Base-by-base conservation (phyloP, 2,113 vertebrate species). In the Coturnix japonica region DNA sequence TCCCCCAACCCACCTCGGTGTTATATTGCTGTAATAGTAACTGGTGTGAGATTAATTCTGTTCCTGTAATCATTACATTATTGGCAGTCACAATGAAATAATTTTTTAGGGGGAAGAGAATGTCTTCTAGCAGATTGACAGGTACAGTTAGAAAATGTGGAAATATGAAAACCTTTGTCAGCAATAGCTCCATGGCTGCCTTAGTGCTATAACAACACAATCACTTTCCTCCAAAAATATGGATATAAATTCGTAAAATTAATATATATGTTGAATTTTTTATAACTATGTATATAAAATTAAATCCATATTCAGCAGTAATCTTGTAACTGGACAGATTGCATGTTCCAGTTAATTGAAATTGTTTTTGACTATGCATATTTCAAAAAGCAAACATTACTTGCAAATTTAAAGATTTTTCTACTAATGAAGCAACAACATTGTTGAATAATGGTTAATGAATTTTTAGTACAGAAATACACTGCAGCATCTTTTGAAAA, bases 341-440 rank as follows among this genome's bases (percentile, higher is more conserved):
- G 53, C 25, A 17, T 39, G 64, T 93, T 96, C 93, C 73, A 37
- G 49, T 92, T 93, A 91, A 93, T 95, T 89, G 60, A 33, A 85
- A 49, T 76, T 91, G 43, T 16, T 94, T 94, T 94, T 93, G 30
- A 85, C 19, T 82, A 53, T 66, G 46, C 74, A 65, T 56, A 81
- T 94, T 94, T 96, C 65, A 72, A 93, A 77, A 95, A 53, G 54
- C 69, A 93, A 80, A 49, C 7, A 86, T 81, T 64, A 53, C n/a
- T 92, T 87, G 43, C 39, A 43, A 37, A 31, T 37, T 82, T 79
- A 37, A 73, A 73, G 44, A 39, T 88, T 75, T 91, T 88, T 93
- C 60, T 95, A n/a, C 63, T 91, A 91, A 86, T 90, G 64, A 91
- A 87, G 64, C 64, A 85, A 61, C 79, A 77, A 79, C 54, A 79